A percentile compares a stretch with the other conserved stretches of the same genome.
Conservation (phyloP, 1,140 invertebrate species). For the Planococcus citri region DNA sequence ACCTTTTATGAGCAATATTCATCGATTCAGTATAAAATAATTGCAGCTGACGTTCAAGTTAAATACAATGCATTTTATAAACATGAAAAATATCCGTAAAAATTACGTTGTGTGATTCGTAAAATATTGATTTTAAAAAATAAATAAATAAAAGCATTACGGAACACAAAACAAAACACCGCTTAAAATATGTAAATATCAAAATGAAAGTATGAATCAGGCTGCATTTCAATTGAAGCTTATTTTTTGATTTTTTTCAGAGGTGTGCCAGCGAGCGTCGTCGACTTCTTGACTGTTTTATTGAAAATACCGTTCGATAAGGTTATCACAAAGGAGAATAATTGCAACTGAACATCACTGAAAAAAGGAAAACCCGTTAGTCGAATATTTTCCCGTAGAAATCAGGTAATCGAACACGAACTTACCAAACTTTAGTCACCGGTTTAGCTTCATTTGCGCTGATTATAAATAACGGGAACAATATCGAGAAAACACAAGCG, state of each 20-base stretch:
- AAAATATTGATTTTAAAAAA: no score
- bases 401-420: conserved; percentile 44
- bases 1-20: conserved; percentile 1
- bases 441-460: conserved; percentile 85
- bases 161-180: no score
- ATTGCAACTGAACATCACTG: conserved; percentile 57
- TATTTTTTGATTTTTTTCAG: background rate
- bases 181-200: no score
- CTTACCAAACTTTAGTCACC: conserved; percentile 36
- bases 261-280: background rate
- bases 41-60: background rate
- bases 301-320: conserved; percentile 62
- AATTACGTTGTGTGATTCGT: no score
- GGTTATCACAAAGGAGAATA: conserved; percentile 69
- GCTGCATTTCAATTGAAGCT: background rate
- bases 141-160: no score
- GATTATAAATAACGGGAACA: conserved; percentile 86
- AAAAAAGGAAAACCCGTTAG: conserved; percentile 33
- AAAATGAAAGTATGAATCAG: no score
- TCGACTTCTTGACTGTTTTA: conserved; percentile 45
- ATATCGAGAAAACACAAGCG: conserved; percentile 81
- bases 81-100: no score
- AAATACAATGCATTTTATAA: no score
- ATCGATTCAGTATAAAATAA: background rate
- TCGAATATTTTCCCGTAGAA: background rate